Conservation (phyloP, 2,113 vertebrate species). For the Lophura nycthemera region DNA sequence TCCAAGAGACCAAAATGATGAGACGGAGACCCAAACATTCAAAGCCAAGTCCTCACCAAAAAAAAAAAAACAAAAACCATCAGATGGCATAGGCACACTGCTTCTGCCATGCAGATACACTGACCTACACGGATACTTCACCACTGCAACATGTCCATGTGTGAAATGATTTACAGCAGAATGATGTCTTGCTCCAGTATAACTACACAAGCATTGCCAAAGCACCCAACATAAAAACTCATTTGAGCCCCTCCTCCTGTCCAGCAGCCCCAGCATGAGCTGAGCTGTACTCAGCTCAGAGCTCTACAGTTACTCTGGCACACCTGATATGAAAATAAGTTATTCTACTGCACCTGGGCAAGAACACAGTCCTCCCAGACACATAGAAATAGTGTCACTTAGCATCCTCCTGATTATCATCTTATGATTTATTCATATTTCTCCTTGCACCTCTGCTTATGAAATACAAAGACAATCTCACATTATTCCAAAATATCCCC, state of each 20-base stretch:
- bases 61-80: too few species aligned
- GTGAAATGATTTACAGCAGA: rapidly evolving
- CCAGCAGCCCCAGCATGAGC: not conserved
- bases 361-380: not conserved
- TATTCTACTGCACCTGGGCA: not conserved
- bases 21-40: not conserved
- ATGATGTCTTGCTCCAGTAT: not conserved
- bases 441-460: not conserved
- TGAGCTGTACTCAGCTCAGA: rapidly evolving
- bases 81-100: too few species aligned
- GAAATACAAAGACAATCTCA: not conserved
- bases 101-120: rapidly evolving
- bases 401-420: not conserved
- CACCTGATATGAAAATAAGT: not conserved
- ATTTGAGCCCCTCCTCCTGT: not conserved
- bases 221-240: not conserved
- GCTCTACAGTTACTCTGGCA: not conserved
- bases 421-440: not conserved
- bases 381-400: not conserved
- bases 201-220: not conserved
- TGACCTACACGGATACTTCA: rapidly evolving
- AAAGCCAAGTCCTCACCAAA: not conserved
- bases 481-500: not conserved
- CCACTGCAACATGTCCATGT: rapidly evolving
- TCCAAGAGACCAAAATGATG: not conserved